A percentile compares a stretch with the other conserved stretches of the same genome.
Evolutionary conservation across 2,797 vertebrate genomes (phyloP).

Genomic region (Otolemur crassicaudatus): DNA sequence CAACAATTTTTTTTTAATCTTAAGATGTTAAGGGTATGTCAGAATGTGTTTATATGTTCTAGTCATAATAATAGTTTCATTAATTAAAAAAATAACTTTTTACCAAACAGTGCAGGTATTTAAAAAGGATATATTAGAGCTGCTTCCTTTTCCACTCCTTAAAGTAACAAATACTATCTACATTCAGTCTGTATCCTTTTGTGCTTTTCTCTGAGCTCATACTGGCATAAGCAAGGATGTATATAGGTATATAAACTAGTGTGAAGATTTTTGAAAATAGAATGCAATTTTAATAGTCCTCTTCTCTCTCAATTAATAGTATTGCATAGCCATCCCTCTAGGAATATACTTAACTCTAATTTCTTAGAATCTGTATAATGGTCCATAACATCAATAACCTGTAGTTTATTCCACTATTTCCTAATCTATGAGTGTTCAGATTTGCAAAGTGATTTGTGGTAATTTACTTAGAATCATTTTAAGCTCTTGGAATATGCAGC

Average conservation of each 20-base stretch:
- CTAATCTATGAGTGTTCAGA: slow-evolving; percentile 36
- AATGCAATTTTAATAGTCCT: not conserved
- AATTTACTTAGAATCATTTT: slow-evolving; percentile 51
- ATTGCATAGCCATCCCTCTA: not conserved
- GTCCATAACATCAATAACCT: not conserved
- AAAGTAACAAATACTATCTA: not conserved
- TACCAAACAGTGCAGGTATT: not conserved
- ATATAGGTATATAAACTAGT: not conserved
- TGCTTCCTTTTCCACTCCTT: not conserved
- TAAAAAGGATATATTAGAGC: not conserved
- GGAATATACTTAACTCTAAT: slow-evolving; percentile 30
- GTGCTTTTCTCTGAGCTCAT: slow-evolving; percentile 20
- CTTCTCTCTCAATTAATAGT: not conserved
- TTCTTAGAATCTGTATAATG: slow-evolving; percentile 48
- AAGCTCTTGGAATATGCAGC: slow-evolving; percentile 12
- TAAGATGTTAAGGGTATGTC: not conserved
- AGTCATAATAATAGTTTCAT: slow-evolving; percentile 1
- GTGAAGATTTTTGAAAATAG: slow-evolving; percentile 43
- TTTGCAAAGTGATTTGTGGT: slow-evolving; percentile 48
- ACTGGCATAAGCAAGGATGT: not conserved
- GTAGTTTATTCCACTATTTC: slow-evolving; percentile 42
- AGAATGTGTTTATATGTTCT: slow-evolving; percentile 44
- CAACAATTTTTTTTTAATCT: not conserved
- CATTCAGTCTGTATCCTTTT: not conserved
- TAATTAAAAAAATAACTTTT: slow-evolving; percentile 25